These are phyloP conservation scores for Drosophila nigritarsus DNA, from an alignment of 2,888 invertebrate species.

Conservation along the genomic window DNA sequence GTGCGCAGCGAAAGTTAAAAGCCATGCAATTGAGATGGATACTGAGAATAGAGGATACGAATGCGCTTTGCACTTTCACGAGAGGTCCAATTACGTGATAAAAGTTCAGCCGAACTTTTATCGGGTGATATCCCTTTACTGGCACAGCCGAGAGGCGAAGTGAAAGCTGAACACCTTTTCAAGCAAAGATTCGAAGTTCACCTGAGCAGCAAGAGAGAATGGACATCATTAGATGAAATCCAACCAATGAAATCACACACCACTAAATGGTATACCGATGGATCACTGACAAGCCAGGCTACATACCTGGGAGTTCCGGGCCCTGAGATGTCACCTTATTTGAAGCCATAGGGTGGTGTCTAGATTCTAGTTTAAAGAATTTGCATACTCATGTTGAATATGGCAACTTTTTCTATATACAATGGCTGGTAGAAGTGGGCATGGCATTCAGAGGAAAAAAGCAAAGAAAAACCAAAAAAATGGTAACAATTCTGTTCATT, in stretches of 20 bases:
- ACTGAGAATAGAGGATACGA: slow-evolving; percentile 12
- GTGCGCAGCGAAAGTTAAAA: slow-evolving; percentile 44
- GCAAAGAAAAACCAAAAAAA: background rate
- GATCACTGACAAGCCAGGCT: background rate
- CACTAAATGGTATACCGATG: background rate
- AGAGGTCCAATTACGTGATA: background rate
- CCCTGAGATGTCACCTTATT: background rate
- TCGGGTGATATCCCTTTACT: background rate
- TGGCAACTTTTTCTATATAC: background rate
- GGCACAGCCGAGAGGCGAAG: background rate
- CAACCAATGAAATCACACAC: background rate
- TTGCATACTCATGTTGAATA: background rate
- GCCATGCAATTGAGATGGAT: slow-evolving; percentile 58
- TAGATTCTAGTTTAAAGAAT: background rate
- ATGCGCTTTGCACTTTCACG: background rate
- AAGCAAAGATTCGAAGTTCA: background rate
- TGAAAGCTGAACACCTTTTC: background rate
- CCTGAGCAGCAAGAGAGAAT: background rate
- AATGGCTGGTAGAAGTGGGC: background rate
- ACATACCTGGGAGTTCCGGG: no score
- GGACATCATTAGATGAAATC: background rate
- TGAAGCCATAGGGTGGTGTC: background rate
- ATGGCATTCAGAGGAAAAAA: background rate
- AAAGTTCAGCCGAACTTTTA: background rate
- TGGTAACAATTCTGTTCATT: background rate